These are phyloP conservation scores for Eolophus roseicapilla DNA, from an alignment of 2,113 vertebrate genomes.

Conservation along the genomic window DNA sequence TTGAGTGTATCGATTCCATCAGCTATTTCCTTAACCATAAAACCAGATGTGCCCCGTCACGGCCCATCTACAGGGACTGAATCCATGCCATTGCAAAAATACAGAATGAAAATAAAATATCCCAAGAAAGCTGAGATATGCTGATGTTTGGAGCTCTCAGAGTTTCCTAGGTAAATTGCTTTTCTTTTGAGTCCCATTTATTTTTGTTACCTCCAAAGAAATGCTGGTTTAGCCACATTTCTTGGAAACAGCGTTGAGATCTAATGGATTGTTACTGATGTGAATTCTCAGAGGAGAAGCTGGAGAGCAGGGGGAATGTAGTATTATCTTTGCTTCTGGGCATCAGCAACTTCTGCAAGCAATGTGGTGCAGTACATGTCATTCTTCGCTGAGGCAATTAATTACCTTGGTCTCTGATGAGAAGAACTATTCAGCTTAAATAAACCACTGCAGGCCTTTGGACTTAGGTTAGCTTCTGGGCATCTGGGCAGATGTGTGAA, in stretches of 20 bases:
- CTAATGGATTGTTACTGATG: slow-evolving; percentile 43
- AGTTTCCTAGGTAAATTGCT: slow-evolving; percentile 48
- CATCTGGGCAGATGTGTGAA: neutral
- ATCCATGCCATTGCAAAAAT: slow-evolving; percentile 56
- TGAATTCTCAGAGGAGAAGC: neutral
- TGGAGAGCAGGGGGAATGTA: neutral
- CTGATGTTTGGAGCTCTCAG: slow-evolving; percentile 26
- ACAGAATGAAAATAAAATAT: slow-evolving; percentile 47
- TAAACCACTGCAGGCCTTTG: neutral
- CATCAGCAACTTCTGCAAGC: slow-evolving; percentile 28
- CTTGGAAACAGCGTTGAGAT: slow-evolving; percentile 32
- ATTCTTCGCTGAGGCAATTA: slow-evolving; percentile 2
- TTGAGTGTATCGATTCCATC: slow-evolving; percentile 34
- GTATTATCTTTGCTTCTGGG: slow-evolving; percentile 35
- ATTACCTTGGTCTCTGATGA: neutral
- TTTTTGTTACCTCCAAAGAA: slow-evolving; percentile 65
- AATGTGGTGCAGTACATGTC: neutral
- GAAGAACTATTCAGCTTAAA: neutral
- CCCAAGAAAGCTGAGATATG: slow-evolving; percentile 45
- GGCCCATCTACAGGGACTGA: slow-evolving; percentile 59
- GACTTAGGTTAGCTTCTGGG: neutral
- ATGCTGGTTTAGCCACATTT: slow-evolving; percentile 31
- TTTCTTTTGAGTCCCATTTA: slow-evolving; percentile 53
- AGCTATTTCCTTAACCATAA: slow-evolving; percentile 49
- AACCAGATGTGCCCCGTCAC: slow-evolving; percentile 63